Evolutionary conservation across 2,113 vertebrate genomes (phyloP), one percentile per base, ranked within the genome.

Genomic region (Haemorhous mexicanus): DNA sequence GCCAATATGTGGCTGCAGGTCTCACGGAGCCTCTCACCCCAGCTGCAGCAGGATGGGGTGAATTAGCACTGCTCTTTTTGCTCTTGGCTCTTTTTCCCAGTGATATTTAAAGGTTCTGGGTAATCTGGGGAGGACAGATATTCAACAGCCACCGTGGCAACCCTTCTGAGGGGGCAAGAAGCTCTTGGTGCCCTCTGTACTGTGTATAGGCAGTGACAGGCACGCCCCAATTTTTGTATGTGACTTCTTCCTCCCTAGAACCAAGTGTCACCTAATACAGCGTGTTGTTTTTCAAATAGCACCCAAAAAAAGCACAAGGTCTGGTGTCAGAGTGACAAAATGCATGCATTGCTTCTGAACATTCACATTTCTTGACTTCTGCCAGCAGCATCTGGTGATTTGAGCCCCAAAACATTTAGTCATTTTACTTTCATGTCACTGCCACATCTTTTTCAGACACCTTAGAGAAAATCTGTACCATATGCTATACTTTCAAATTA

Each of bases 401-500:
- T 67, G 62, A 76, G 9, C 64, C 63, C 28, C 49, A 62, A 84
- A 89, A 87, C 21, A 74, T 69, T 92, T 80, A 85, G 59, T 72
- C 62, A 88, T 91, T 70, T 76, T 52, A 79, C 76, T 86, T 87
- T 66, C 68, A 50, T 68, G 80, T 72, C 68, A 73, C 83, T 66
- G 11, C 61, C 77, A 17, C 70, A 66, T 89, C 66, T 85, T 73
- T 69, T 85, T 44, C 74, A 84, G 80, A 58, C 56, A 93, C 39
- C 77, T 96, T 75, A 72, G n/a, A 79, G 77, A 84, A 95, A 83
- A 66, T 78, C 67, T 85, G 72, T 44, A 37, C 84, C 93, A 91
- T 93, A 92, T 95, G 72, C 89, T 70, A 21, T 37, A 39, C 19
- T 80, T 80, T 10, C 33, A 63, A 94, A 90, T 64, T 50, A 63